Base-by-base conservation (phyloP, 2,888 invertebrate genomes). In the Cremastinae sp. region DNA sequence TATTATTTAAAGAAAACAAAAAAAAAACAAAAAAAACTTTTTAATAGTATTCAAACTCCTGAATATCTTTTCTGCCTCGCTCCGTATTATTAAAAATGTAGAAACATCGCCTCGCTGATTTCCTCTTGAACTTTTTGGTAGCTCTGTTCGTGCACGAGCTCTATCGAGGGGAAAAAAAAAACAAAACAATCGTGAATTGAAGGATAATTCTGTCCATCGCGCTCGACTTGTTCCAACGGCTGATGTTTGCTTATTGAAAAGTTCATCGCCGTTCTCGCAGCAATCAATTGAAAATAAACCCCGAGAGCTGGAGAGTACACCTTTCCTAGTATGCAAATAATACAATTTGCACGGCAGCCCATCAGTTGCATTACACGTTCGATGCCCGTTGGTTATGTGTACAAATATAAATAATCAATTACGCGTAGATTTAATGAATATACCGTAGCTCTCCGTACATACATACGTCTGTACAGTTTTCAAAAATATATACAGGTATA, bases 341-440 rank as follows among this genome's bases (percentile, higher is more conserved):
- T 73, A 76, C 72, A 65, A 76, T 73, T 76, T 76, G 72, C 64
- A 71, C 34, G 41, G 16, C 53, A 51, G 53, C 49, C 53, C 71
- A 66, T 66, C 66, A 71, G 66, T 51, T 66, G 56, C 22, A 20
- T 38, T 43, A 45, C 45, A 45, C 53, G 22, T 61, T 53, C 47
- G 16, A 51, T 76, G 75, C 76, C 76, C 73, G 58, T 69, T 36
- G 69, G 73, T 69, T 73, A 76, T 73, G 58, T 73, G 41, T 65
- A 62, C 76, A 76, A 76, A 65, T 73, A 76, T 76, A 73, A 76
- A 76, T 76, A 76, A 76, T 76, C 76, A 76, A 76, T 76, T 76
- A 76, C 59, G 69, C 53, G 47, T 47, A 59, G 69, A 64, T 73
- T 36, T 69, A 73, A 70, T 71, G 65, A 66, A 70, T 75, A 69